Evolutionary conservation across 2,888 invertebrate genomes (phyloP).

Genomic region (Orthosia incerta): DNA sequence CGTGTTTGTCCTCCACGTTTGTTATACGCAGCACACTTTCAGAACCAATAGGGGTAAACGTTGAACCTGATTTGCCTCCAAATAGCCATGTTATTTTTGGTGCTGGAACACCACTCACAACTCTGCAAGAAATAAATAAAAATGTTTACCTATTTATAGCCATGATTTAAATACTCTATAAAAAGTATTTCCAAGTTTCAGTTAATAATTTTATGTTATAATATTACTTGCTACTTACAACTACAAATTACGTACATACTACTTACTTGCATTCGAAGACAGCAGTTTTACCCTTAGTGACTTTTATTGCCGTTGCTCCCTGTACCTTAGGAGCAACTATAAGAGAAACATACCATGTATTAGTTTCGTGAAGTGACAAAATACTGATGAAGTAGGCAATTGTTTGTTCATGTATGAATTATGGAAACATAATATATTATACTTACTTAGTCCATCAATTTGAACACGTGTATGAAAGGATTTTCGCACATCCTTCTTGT

Average conservation of each 20-base stretch:
- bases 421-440: not conserved
- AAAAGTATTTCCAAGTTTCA: not conserved
- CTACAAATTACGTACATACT: not conserved
- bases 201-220: no score
- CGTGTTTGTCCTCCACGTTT: constrained; percentile 21
- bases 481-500: constrained; percentile 38
- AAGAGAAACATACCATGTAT: constrained; percentile 8
- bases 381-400: not conserved
- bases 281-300: constrained; percentile 30
- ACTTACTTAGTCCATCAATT: constrained; percentile 58
- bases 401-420: not conserved
- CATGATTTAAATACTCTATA: not conserved
- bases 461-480: constrained; percentile 44
- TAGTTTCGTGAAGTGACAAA: not conserved
- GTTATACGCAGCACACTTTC: constrained; percentile 27
- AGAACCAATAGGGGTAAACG: constrained; percentile 12
- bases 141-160: not conserved
- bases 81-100: constrained; percentile 54
- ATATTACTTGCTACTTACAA: not conserved
- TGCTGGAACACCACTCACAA: constrained; percentile 38
- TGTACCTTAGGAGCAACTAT: constrained; percentile 37
- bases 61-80: constrained; percentile 9
- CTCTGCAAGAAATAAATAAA: constrained; percentile 23
- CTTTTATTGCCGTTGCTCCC: constrained; percentile 9
- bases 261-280: constrained; percentile 51